These are phyloP conservation scores for Amphiprion ocellaris DNA, from an alignment of 2,113 vertebrate species.

Conservation along the genomic window DNA sequence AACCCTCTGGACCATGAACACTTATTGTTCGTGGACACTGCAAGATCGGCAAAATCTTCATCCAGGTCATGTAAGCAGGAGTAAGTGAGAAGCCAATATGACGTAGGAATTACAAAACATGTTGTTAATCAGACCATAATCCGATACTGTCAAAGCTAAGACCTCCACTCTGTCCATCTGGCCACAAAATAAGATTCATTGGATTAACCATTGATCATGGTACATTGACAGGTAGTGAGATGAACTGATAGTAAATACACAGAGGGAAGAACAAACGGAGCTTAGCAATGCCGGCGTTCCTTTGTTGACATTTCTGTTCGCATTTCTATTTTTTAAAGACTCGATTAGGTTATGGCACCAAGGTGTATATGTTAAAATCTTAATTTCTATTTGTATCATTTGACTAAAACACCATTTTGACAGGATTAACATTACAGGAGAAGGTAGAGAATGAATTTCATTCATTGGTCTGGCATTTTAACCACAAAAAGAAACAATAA, in stretches of 20 bases:
- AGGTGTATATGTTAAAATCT: too few species aligned
- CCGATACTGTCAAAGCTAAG: conserved; percentile 16
- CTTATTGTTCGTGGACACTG: background rate
- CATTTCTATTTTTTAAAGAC: too few species aligned
- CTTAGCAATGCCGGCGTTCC: background rate
- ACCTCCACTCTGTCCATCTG: conserved; percentile 52
- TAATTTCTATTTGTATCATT: too few species aligned
- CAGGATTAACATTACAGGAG: too few species aligned
- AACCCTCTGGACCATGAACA: background rate
- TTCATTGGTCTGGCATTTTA: too few species aligned
- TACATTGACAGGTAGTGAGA: background rate
- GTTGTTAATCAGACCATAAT: conserved; percentile 55
- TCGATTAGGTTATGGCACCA: too few species aligned
- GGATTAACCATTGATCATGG: conserved; percentile 45
- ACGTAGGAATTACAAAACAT: conserved; percentile 27
- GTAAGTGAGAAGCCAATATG: background rate
- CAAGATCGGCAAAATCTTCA: background rate
- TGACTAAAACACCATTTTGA: too few species aligned
- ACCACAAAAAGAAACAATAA: too few species aligned
- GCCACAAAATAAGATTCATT: conserved; percentile 57
- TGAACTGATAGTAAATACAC: background rate
- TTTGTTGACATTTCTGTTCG: conserved; percentile 4
- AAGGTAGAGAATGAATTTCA: too few species aligned
- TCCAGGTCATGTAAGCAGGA: background rate
- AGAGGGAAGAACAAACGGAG: background rate